Conservation (phyloP, 1,140 invertebrate genomes). For the Seison nebaliae region DNA sequence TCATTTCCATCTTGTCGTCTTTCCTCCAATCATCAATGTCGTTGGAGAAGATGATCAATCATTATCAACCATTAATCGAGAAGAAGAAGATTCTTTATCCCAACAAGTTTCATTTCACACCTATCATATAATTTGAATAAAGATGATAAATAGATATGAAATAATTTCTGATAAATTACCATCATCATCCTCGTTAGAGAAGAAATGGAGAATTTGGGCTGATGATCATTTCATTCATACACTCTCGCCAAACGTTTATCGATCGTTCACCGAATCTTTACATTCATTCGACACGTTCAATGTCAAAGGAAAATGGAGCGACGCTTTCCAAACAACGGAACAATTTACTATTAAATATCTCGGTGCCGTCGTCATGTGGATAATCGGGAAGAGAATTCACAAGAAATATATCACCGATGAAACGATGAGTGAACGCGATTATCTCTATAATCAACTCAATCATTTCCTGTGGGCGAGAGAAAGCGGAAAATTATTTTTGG, state of each 20-base stretch:
- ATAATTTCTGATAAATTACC: neutral
- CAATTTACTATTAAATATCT: slow-evolving; percentile 61
- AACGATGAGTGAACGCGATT: slow-evolving; percentile 45
- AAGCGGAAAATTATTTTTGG: slow-evolving; percentile 42
- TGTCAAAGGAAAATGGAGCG: slow-evolving; percentile 34
- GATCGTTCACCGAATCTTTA: slow-evolving; percentile 50
- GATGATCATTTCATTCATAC: slow-evolving; percentile 65
- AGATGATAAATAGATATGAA: slow-evolving; percentile 3
- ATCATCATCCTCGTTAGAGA: slow-evolving; percentile 32
- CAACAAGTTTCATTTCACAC: too few species aligned
- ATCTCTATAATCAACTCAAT: slow-evolving; percentile 61
- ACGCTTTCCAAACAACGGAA: slow-evolving; percentile 58
- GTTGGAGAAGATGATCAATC: slow-evolving; percentile 45
- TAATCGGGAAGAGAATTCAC: slow-evolving; percentile 61
- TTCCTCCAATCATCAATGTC: slow-evolving; percentile 39
- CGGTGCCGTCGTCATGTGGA: slow-evolving; percentile 70
- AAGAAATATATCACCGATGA: slow-evolving; percentile 35
- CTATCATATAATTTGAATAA: too few species aligned
- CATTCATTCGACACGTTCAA: slow-evolving; percentile 74
- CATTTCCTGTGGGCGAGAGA: slow-evolving; percentile 54
- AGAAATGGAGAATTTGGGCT: slow-evolving; percentile 75
- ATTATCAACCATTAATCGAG: slow-evolving; percentile 44
- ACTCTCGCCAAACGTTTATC: slow-evolving; percentile 84
- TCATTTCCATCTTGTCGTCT: slow-evolving; percentile 58
- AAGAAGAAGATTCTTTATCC: too few species aligned